phyloP scores from a whole-genome alignment of 1,140 invertebrate genomes.

The Anthonomus grandis region DNA sequence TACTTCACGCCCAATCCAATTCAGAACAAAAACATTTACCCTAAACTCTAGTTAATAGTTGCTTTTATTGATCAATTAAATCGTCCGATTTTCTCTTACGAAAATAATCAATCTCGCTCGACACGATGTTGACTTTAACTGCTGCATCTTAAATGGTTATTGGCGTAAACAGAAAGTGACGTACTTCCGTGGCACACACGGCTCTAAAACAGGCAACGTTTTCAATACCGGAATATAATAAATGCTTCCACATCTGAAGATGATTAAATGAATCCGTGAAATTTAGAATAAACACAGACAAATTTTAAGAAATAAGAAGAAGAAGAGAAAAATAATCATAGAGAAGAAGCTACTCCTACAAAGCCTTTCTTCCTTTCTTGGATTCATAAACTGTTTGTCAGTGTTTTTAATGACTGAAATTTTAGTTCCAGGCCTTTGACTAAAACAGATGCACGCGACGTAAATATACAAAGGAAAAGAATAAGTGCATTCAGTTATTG shows the following conservation, averaged over 20 bases:
- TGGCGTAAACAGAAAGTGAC: constrained; percentile 41
- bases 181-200: constrained; percentile 42
- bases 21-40: constrained; percentile 31
- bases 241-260: too few species aligned
- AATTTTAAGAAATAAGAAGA: too few species aligned
- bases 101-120: constrained; percentile 39
- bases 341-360: too few species aligned
- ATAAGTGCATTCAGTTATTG: too few species aligned
- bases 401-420: constrained; percentile 22
- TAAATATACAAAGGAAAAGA: constrained; percentile 25
- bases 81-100: constrained; percentile 37
- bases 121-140: constrained; percentile 39
- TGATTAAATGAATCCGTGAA: too few species aligned
- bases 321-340: too few species aligned
- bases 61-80: constrained; percentile 43
- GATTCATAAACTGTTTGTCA: too few species aligned
- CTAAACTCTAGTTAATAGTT: constrained; percentile 36
- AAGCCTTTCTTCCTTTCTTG: too few species aligned
- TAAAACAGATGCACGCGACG: constrained; percentile 22
- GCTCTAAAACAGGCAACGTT: too few species aligned
- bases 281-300: too few species aligned
- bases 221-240: too few species aligned
- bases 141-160: constrained; percentile 43
- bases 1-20: constrained; percentile 28
- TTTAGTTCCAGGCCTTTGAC: constrained; percentile 22